Evolutionary conservation across 2,113 vertebrate species (phyloP).

Genomic region (Ancistrus triradiatus): DNA sequence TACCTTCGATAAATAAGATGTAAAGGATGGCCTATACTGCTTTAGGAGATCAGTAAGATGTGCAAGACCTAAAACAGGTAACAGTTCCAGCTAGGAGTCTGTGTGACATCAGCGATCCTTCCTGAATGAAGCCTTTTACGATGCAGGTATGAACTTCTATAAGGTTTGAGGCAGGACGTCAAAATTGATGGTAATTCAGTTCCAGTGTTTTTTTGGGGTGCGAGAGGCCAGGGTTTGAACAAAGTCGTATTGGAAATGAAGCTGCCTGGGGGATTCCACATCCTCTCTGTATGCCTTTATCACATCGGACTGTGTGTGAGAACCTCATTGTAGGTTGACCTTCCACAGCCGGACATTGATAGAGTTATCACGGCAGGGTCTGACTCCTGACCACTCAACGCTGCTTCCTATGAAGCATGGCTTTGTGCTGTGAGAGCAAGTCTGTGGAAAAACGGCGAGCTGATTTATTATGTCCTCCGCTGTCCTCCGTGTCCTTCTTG

Average conservation of each 20-base stretch:
- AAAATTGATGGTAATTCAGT: too few species aligned
- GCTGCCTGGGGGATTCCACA: constrained; percentile 49
- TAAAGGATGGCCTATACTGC: too few species aligned
- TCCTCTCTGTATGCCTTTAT: constrained; percentile 38
- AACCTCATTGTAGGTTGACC: constrained; percentile 56
- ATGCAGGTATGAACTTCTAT: too few species aligned
- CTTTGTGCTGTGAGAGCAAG: constrained; percentile 13
- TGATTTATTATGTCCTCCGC: constrained; percentile 5
- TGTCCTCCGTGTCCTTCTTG: constrained; percentile 7
- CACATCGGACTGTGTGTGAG: constrained; percentile 50
- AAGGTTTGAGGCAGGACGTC: constrained; percentile 3
- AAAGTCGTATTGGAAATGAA: constrained; percentile 10
- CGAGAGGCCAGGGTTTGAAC: background rate
- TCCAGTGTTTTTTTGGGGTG: background rate
- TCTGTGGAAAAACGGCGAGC: background rate
- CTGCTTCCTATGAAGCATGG: constrained; percentile 32
- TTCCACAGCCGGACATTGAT: constrained; percentile 43
- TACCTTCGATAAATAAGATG: too few species aligned
- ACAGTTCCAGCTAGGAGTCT: too few species aligned
- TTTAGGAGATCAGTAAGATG: too few species aligned
- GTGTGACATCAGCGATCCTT: too few species aligned
- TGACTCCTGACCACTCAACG: constrained; percentile 52
- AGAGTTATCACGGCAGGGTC: constrained; percentile 48
- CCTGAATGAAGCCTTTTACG: too few species aligned
- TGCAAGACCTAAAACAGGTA: too few species aligned